Percentiles rank a stretch among this genome's conserved stretches.
Evolutionary conservation across 2,888 invertebrate species (phyloP).

Genomic region (Caenorhabditis panamensis): DNA sequence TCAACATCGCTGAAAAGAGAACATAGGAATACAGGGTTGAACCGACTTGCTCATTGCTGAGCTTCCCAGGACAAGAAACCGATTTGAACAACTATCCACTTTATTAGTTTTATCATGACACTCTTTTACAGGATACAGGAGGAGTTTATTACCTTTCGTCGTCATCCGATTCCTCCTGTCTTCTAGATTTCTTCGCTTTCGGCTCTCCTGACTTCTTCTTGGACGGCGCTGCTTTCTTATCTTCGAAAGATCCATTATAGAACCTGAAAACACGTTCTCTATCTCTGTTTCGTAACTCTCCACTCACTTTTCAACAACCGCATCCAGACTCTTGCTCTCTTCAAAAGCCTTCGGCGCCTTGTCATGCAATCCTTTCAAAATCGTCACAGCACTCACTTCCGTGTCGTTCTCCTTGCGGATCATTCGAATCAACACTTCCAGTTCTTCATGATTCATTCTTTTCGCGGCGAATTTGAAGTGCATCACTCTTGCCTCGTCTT

Average conservation of each 20-base stretch:
- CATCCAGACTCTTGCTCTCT: slow-evolving; percentile 21
- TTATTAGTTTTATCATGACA: slow-evolving; percentile 10
- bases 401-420: slow-evolving; percentile 92
- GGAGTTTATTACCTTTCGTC: slow-evolving; percentile 45
- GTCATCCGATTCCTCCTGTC: slow-evolving; percentile 36
- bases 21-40: too few species aligned
- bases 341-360: slow-evolving; percentile 90
- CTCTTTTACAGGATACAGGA: slow-evolving; percentile 2
- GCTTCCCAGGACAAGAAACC: background rate
- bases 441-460: slow-evolving; percentile 89
- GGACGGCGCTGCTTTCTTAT: slow-evolving; percentile 76
- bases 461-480: slow-evolving; percentile 88
- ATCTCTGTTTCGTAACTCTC: slow-evolving; percentile 50
- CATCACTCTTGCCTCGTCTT: slow-evolving; percentile 90
- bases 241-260: slow-evolving; percentile 75
- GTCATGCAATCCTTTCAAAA: slow-evolving; percentile 86
- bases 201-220: slow-evolving; percentile 65
- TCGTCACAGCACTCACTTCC: slow-evolving; percentile 90
- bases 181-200: slow-evolving; percentile 35
- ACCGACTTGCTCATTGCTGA: slow-evolving; percentile 3
- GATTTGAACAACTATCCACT: slow-evolving; percentile 1
- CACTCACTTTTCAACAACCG: slow-evolving; percentile 60
- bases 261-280: slow-evolving; percentile 24
- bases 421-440: slow-evolving; percentile 90
- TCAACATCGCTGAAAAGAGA: slow-evolving; percentile 45